Base-by-base conservation (phyloP, 2,888 invertebrate species). In the Agrotis ipsilon region DNA sequence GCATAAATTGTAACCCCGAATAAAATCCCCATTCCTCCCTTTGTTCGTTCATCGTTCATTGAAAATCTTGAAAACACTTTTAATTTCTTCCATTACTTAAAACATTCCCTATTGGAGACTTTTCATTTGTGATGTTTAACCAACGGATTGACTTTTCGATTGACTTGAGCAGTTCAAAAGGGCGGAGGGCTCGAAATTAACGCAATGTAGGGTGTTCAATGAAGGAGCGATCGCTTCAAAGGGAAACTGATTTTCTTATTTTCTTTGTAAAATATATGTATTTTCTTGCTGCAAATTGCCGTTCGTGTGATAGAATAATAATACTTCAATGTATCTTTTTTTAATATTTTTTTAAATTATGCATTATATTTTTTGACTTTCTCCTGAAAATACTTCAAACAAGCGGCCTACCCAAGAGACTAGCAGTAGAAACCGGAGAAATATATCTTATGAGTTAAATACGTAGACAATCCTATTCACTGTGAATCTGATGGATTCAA, bases 71-170 rank as follows among this genome's bases (percentile, higher is more conserved):
- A 92, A 93, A 94, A 95, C 93, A 95, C 93, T 95, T 94, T 94
- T 91, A 86, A 91, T 92, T 92, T 92, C 93, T 93, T 91, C 93
- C 94, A 95, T 96, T 94, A 95, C 93, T 95, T 94, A 92, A 93
- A 94, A 94, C 92, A 94, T 95, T 93, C 92, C 86, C 89, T 89
- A 91, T 91, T 86, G 90, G 90, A 91, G 94, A 94, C 93, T 95
- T 96, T 94, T 94, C 95, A 94, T 95, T 95, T 94, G 91, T 92
- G 91, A 94, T 95, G 94, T 95, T 95, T 95, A 95, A 95, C 95
- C 93, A 93, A 94, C 92, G 94, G 93, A 93, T 94, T 94, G 94
- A 93, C 94, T 95, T 96, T 92, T 93, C 95, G 94, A 94, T 94
- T 95, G 95, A 95, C 93, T 94, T 93, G 95, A 94, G 93, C 92